Evolutionary conservation across 2,797 vertebrate genomes (phyloP).

Genomic region (Lacerta viridis): DNA sequence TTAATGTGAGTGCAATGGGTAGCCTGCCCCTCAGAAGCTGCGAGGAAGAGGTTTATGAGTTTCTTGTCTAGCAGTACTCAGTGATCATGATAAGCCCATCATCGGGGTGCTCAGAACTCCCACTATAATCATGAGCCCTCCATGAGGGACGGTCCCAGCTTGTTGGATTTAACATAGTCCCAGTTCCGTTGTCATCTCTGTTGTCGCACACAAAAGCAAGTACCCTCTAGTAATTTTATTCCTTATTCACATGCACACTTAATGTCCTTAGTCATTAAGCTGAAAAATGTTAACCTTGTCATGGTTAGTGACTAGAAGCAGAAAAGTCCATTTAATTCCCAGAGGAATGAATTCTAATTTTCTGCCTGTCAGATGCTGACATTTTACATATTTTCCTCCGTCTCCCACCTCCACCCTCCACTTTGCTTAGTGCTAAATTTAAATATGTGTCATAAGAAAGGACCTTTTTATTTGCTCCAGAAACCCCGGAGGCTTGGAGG

Average conservation of each 20-base stretch:
- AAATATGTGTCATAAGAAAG: conserved; percentile 67
- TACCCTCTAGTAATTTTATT: conserved; percentile 69
- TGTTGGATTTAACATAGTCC: conserved; percentile 32
- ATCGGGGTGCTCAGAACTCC: not conserved
- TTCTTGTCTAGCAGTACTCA: not conserved
- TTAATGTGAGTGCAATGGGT: not conserved
- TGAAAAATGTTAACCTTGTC: conserved; percentile 81
- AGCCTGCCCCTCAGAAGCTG: not conserved
- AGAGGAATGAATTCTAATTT: conserved; percentile 78
- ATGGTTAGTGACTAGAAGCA: conserved; percentile 77
- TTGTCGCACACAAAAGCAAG: conserved; percentile 62
- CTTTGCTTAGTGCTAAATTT: conserved; percentile 73
- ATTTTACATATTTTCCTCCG: conserved; percentile 77
- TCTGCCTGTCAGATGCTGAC: conserved; percentile 81
- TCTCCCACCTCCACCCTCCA: conserved; percentile 34
- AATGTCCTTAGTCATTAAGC: conserved; percentile 78
- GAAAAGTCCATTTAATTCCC: conserved; percentile 77
- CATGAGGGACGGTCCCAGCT: rapidly evolving
- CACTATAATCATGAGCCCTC: not conserved
- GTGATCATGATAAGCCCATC: not conserved
- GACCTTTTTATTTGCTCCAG: conserved; percentile 68
- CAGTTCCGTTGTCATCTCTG: conserved; percentile 58
- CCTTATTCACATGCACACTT: conserved; percentile 69
- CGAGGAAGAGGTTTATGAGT: not conserved
- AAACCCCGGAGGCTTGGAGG: conserved; percentile 63